Evolutionary conservation across 2,888 invertebrate genomes (phyloP).

Genomic region (Tortrix viridana): DNA sequence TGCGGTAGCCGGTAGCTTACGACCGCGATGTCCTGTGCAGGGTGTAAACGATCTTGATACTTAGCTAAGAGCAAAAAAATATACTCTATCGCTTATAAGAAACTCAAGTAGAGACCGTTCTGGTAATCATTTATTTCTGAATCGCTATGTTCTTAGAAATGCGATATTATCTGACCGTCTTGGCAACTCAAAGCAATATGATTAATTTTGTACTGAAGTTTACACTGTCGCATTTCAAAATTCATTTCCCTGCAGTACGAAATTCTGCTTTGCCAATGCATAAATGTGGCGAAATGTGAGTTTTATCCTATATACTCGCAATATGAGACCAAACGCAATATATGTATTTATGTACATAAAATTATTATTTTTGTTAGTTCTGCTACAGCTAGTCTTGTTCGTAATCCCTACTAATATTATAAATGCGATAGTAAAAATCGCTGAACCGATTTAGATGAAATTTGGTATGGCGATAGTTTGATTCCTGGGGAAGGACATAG

Average conservation of each 20-base stretch:
- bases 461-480: no score
- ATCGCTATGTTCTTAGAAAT: not conserved
- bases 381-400: no score
- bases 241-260: conserved; percentile 17
- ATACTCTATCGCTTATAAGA: not conserved
- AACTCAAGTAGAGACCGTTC: not conserved
- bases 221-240: conserved; percentile 1
- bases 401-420: no score
- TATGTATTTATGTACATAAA: no score
- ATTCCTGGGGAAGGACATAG: no score
- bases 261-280: not conserved
- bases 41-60: conserved; percentile 58
- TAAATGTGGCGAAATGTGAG: conserved; percentile 1
- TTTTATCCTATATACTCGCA: not conserved
- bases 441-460: no score
- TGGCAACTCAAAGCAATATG: not conserved
- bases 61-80: conserved; percentile 40
- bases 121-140: not conserved
- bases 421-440: no score
- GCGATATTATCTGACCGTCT: not conserved
- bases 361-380: no score
- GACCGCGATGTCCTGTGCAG: conserved; percentile 54
- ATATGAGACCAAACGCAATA: no score
- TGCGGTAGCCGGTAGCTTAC: conserved; percentile 60
- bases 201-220: conserved; percentile 4